Evolutionary conservation across 2,888 invertebrate genomes (phyloP).

Genomic region (Apomyelois bistriatella): DNA sequence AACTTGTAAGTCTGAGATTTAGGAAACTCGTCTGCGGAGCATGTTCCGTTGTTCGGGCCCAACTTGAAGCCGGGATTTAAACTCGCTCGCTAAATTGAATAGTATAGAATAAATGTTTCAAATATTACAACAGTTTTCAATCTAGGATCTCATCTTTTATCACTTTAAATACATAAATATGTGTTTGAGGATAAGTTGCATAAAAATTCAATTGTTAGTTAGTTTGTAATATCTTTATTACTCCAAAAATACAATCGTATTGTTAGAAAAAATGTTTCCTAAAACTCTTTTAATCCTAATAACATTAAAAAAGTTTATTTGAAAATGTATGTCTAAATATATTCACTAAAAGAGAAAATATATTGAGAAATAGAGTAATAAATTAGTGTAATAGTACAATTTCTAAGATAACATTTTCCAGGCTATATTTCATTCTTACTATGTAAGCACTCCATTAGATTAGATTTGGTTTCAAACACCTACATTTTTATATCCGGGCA

Average conservation of each 20-base stretch:
- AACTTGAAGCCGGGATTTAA: not conserved
- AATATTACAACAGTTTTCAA: not conserved
- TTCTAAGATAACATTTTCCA: not conserved
- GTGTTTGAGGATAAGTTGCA: no score
- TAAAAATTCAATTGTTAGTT: no score
- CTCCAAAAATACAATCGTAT: no score
- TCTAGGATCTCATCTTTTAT: not conserved
- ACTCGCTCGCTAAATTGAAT: not conserved
- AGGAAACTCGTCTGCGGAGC: conserved; percentile 9
- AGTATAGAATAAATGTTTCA: not conserved
- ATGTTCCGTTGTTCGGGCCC: not conserved
- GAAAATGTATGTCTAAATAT: no score
- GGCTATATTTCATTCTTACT: not conserved
- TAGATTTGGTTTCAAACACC: conserved; percentile 14
- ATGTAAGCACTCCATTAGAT: conserved; percentile 10
- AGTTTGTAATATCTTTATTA: no score
- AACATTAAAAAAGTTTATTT: no score
- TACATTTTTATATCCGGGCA: conserved; percentile 7
- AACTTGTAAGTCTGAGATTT: conserved; percentile 7
- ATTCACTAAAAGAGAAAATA: no score
- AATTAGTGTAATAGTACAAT: not conserved
- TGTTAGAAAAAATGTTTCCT: no score
- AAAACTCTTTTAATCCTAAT: no score
- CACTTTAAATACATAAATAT: not conserved
- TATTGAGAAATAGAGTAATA: not conserved